Evolutionary conservation across 2,888 invertebrate species (phyloP).

Genomic region (Protodeltote pygarga): DNA sequence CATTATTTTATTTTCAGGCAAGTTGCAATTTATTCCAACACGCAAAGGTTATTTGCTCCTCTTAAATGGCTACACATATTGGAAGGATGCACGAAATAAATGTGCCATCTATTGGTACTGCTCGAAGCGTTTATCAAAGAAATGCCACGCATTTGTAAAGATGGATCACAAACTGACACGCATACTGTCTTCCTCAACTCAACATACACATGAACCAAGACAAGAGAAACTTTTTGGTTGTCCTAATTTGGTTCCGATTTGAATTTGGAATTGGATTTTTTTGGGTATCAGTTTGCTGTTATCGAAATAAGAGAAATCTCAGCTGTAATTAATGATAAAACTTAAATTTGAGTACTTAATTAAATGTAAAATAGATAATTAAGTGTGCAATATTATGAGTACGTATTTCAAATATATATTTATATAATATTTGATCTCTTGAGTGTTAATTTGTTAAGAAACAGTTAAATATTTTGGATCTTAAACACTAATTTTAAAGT

Average conservation of each 20-base stretch:
- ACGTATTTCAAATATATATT: too few species aligned
- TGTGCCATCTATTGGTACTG: slow-evolving; percentile 52
- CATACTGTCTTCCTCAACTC: slow-evolving; percentile 5
- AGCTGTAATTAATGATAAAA: too few species aligned
- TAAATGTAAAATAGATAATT: too few species aligned
- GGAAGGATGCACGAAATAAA: slow-evolving; percentile 51
- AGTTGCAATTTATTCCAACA: slow-evolving; percentile 43
- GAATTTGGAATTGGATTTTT: background rate
- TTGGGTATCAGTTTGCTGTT: too few species aligned
- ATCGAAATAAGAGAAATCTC: too few species aligned
- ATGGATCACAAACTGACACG: slow-evolving; percentile 20
- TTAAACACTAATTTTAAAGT: too few species aligned
- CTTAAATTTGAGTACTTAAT: too few species aligned
- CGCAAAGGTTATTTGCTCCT: slow-evolving; percentile 48
- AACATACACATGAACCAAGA: slow-evolving; percentile 21
- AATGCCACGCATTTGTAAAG: slow-evolving; percentile 46
- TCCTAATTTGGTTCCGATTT: background rate
- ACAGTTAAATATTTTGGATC: too few species aligned
- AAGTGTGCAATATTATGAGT: too few species aligned
- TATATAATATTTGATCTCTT: too few species aligned
- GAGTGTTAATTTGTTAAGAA: too few species aligned
- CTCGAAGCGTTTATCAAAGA: slow-evolving; percentile 44
- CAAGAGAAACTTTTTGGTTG: background rate
- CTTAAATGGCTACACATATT: slow-evolving; percentile 54
- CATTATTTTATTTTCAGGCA: slow-evolving; percentile 14